Evolutionary conservation across 2,888 invertebrate genomes (phyloP).

Genomic region (Caenorhabditis sp.): DNA sequence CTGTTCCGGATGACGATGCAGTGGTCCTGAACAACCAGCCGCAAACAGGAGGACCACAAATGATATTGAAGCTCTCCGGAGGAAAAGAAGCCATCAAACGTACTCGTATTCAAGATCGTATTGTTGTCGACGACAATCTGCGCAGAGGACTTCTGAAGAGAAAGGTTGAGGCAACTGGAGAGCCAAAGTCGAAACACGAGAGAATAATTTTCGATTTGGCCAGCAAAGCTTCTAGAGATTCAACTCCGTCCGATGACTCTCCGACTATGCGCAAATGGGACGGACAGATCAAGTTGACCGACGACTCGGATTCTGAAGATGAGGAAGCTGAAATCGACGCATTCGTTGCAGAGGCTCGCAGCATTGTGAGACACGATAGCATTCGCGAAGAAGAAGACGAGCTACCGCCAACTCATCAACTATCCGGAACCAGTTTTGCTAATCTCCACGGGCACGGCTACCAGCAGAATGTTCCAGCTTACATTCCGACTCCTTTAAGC

Average conservation of each 20-base stretch:
- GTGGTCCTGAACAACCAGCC: conserved; percentile 42
- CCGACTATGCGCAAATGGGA: conserved; percentile 70
- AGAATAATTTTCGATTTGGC: conserved; percentile 52
- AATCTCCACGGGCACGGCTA: conserved; percentile 23
- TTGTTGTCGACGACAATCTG: conserved; percentile 41
- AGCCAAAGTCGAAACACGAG: conserved; percentile 58
- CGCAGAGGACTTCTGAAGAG: conserved; percentile 50
- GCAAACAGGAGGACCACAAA: conserved; percentile 45
- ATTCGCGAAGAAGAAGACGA: conserved; percentile 59
- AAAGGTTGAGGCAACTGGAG: conserved; percentile 16
- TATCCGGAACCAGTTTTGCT: conserved; percentile 49
- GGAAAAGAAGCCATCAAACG: conserved; percentile 61
- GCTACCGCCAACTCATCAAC: conserved; percentile 69
- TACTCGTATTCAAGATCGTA: conserved; percentile 46
- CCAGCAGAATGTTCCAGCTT: conserved; percentile 32
- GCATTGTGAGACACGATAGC: conserved; percentile 24
- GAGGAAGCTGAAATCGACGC: conserved; percentile 79
- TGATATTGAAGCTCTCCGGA: conserved; percentile 59
- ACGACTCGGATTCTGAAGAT: conserved; percentile 67
- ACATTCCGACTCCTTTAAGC: conserved; percentile 62
- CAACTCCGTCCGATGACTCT: conserved; percentile 37
- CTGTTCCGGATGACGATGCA: conserved; percentile 30
- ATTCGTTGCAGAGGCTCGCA: conserved; percentile 69
- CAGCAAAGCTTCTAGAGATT: conserved; percentile 12
- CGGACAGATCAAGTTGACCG: conserved; percentile 71